Evolutionary conservation across 2,113 vertebrate species (phyloP).

Genomic region (Chlorocebus sabaeus): DNA sequence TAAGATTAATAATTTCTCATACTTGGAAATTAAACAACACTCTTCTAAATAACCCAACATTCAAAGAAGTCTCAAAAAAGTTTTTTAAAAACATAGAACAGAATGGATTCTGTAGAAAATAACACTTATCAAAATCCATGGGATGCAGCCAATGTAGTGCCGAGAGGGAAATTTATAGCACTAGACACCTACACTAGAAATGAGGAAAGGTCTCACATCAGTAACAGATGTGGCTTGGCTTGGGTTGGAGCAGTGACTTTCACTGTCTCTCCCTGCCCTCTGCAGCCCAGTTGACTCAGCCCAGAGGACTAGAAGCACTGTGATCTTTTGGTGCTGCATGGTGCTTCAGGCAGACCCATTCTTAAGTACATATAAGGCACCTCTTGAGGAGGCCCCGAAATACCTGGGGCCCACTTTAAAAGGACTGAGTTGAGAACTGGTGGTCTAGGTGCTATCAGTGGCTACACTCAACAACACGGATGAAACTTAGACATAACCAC

Average conservation of each 20-base stretch:
- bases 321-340: neutral
- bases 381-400: neutral
- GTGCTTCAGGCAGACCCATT: neutral
- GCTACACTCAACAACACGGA: neutral
- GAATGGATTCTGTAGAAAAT: neutral
- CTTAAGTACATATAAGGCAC: neutral
- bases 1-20: neutral
- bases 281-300: neutral
- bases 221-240: neutral
- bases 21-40: neutral
- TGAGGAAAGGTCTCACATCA: neutral
- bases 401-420: neutral
- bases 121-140: neutral
- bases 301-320: neutral
- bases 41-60: neutral
- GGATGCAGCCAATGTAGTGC: neutral
- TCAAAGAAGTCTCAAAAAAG: neutral
- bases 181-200: neutral
- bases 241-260: no score
- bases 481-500: neutral
- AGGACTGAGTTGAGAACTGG: neutral
- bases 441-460: neutral
- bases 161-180: neutral
- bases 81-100: neutral
- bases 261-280: no score